Percentiles rank a stretch among this genome's conserved stretches.
Conservation (phyloP, 2,888 invertebrate genomes). For the Liodrosophila aerea region DNA sequence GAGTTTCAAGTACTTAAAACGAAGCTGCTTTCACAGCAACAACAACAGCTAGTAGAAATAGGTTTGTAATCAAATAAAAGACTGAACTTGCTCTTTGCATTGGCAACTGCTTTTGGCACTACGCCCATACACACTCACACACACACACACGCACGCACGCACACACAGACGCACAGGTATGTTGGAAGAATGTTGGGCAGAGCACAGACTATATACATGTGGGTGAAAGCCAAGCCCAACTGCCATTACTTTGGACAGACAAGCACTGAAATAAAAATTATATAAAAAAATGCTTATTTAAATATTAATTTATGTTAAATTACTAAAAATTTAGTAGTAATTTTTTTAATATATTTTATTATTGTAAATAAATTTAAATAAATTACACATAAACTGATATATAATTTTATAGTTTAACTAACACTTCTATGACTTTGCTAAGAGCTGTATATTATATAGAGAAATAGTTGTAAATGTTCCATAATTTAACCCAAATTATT, state of each 20-base stretch:
- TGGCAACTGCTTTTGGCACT: conserved; percentile 33
- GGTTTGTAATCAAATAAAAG: conserved; percentile 4
- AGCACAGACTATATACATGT: conserved; percentile 33
- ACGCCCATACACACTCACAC: conserved; percentile 37
- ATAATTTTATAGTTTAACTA: too few species aligned
- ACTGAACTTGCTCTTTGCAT: conserved; percentile 1
- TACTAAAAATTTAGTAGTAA: too few species aligned
- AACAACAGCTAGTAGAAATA: conserved; percentile 17
- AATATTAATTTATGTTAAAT: too few species aligned
- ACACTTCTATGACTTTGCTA: too few species aligned
- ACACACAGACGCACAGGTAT: not conserved
- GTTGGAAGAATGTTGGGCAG: conserved; percentile 43
- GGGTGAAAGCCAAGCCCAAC: conserved; percentile 57
- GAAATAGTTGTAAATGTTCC: too few species aligned
- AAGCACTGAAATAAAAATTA: not conserved
- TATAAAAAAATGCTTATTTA: too few species aligned
- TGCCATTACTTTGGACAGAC: conserved; percentile 15
- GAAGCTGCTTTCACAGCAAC: conserved; percentile 37
- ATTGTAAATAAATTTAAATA: too few species aligned
- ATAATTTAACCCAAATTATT: too few species aligned
- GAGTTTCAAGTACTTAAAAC: not conserved
- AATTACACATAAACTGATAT: too few species aligned
- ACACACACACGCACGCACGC: not conserved
- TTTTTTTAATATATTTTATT: too few species aligned
- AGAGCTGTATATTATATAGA: too few species aligned